Evolutionary conservation across 2,113 vertebrate species (phyloP), one percentile per base, ranked within the genome.

Genomic region (Balaeniceps rex): DNA sequence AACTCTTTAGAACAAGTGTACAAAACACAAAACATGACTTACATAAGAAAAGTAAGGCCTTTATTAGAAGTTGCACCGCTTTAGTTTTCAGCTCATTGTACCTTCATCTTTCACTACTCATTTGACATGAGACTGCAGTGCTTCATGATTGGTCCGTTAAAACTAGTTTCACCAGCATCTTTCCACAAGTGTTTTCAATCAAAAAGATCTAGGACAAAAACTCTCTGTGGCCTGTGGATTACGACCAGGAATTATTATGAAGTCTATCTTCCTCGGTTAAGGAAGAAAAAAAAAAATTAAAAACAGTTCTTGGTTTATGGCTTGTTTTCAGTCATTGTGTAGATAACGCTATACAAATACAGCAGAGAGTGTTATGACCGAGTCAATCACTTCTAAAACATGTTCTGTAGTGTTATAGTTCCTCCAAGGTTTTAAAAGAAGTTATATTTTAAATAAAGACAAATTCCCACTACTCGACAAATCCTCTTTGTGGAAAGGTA

Each of bases 31-130:
- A 94, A 75, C 90, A 69, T 96, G 95, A 97, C 97, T 96, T 95
- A 96, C 80, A 9, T 95, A 97, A 95, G 98, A 98, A 98, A 96
- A 97, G 97, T 99, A 99, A 99, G 99, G 99, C 99, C 97, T 99
- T 98, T 96, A 97, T 98, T 97, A 98, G 96, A 98, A 98, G 97
- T 95, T 69, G 98, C 97, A 90, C 92, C 94, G 97, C 93, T 96
- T 84, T 47, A 71, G 83, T 80, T 93, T 34, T 93, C 90, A 86
- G 95, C 96, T 93, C 95, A 64, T 81, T 80, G 70, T 85, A 80
- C 97, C 94, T 91, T 96, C 92, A 85, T 87, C 75, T 44, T 77
- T 78, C 83, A 77, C 94, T 95, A 70, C 51, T 89, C 96, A 10
- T 51, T 78, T 83, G 60, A 97, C 90, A 85, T 44, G 97, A 98